Evolutionary conservation across 2,797 vertebrate species (phyloP).

Genomic region (Falco concolor): DNA sequence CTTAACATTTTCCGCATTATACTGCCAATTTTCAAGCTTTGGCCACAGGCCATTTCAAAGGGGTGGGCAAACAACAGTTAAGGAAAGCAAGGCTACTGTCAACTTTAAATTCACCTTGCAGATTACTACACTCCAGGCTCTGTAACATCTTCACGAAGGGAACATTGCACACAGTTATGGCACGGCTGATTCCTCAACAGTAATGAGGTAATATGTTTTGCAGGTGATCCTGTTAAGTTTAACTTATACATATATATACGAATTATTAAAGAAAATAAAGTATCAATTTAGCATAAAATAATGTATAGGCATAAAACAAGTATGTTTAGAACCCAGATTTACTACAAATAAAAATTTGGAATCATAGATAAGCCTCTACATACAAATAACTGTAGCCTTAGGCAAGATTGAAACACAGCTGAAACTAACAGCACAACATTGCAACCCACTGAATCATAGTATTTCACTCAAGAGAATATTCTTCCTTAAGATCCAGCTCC

Average conservation of each 20-base stretch:
- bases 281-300: background rate
- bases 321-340: fast-evolving
- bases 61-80: background rate
- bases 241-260: fast-evolving
- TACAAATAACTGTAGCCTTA: background rate
- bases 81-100: background rate
- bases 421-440: background rate
- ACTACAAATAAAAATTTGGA: background rate
- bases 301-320: background rate
- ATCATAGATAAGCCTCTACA: background rate
- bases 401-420: background rate
- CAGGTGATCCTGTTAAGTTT: background rate
- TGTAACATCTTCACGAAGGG: fast-evolving
- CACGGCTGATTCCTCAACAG: fast-evolving
- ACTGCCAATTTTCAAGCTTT: background rate
- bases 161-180: fast-evolving
- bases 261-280: background rate
- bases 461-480: background rate
- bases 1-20: fast-evolving
- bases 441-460: background rate
- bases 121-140: background rate
- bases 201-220: fast-evolving
- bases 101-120: fast-evolving
- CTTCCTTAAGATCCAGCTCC: background rate
- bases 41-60: fast-evolving